Percentiles rank a stretch among this genome's conserved stretches.
These are phyloP conservation scores for Cyclargus thomasi DNA, from an alignment of 1,140 invertebrate genomes.

Conservation along the genomic window DNA sequence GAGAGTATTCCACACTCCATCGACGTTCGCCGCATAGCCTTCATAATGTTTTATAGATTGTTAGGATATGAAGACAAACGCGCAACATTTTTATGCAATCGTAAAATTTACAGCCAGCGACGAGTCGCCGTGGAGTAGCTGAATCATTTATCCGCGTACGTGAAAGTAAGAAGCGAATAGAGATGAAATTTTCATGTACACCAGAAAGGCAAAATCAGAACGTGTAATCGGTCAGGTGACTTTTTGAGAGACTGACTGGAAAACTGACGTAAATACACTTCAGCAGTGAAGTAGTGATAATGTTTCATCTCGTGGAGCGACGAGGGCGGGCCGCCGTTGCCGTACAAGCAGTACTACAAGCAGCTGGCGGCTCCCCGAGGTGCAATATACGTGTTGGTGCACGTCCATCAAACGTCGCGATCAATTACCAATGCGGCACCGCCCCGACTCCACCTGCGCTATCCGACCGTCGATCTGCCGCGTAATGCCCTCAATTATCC, in stretches of 20 bases:
- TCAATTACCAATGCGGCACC: conserved; percentile 55
- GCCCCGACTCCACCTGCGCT: conserved; percentile 15
- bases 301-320: conserved; percentile 14
- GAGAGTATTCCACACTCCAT: neutral
- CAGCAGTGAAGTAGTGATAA: neutral
- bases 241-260: neutral
- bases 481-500: conserved; percentile 1
- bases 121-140: neutral
- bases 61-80: neutral
- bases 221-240: neutral
- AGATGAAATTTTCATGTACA: neutral
- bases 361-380: conserved; percentile 37
- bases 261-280: neutral
- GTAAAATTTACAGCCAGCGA: neutral
- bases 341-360: conserved; percentile 21
- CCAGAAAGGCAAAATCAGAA: neutral
- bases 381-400: conserved; percentile 47
- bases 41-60: neutral
- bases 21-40: neutral
- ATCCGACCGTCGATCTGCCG: conserved; percentile 37
- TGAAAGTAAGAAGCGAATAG: neutral
- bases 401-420: conserved; percentile 68
- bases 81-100: neutral
- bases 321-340: conserved; percentile 8
- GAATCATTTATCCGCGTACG: neutral